phyloP scores from a whole-genome alignment of 2,888 invertebrate species.

The Pseudococcus longispinus region DNA sequence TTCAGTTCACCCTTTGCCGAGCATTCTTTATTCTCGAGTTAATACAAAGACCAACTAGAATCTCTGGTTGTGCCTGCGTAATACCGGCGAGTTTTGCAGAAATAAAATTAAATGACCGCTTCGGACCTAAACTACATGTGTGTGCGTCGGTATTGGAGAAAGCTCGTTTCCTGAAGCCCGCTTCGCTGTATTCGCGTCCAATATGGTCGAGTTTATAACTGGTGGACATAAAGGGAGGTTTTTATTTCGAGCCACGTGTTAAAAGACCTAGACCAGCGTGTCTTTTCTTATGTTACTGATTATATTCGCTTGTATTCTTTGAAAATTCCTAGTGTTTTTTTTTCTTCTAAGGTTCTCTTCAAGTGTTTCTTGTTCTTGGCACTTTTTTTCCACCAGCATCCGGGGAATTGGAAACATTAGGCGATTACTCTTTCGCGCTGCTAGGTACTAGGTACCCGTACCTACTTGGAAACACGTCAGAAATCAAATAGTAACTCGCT shows the following conservation, averaged over 20 bases:
- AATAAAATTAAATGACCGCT: conserved; percentile 37
- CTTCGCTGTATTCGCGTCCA: background rate
- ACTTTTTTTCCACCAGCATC: background rate
- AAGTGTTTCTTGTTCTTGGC: background rate
- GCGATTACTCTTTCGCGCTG: background rate
- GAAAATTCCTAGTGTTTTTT: conserved; percentile 1
- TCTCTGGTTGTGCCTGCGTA: conserved; percentile 25
- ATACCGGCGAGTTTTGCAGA: conserved; percentile 15
- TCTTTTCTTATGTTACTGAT: background rate
- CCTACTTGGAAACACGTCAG: background rate
- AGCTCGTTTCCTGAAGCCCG: background rate
- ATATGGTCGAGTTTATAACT: background rate
- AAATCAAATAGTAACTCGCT: conserved; percentile 24
- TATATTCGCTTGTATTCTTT: background rate
- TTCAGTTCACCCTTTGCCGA: conserved; percentile 22
- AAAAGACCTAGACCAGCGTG: background rate
- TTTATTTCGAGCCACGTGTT: conserved; percentile 2
- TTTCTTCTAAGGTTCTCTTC: background rate
- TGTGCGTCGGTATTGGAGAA: background rate
- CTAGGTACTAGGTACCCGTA: background rate
- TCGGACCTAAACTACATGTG: background rate
- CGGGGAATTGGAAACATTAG: background rate
- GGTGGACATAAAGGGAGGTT: conserved; percentile 1
- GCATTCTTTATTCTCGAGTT: conserved; percentile 12
- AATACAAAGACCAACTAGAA: conserved; percentile 36